Conservation (phyloP, 1,140 invertebrate species). For the Pygmarrhopalites habei region DNA sequence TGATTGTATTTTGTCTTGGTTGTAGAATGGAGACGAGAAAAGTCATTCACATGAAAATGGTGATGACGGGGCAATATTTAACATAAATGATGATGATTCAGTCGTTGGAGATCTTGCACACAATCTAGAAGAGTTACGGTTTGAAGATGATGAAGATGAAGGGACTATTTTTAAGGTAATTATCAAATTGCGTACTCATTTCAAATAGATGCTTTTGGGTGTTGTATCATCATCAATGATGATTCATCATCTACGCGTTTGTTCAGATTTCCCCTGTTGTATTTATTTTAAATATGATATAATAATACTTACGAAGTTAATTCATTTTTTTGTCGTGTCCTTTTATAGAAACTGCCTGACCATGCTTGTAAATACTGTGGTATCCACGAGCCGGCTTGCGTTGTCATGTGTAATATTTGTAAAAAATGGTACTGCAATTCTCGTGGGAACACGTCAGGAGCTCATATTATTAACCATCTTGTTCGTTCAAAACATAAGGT, state of each 20-base stretch:
- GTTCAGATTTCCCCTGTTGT: too few species aligned
- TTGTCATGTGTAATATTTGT: constrained; percentile 96
- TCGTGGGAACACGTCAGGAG: constrained; percentile 92
- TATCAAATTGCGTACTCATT: too few species aligned
- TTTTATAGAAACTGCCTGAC: constrained; percentile 69
- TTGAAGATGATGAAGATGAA: constrained; percentile 85
- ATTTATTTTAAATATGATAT: too few species aligned
- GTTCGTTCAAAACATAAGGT: constrained; percentile 93
- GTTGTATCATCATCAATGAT: too few species aligned
- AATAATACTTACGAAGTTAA: too few species aligned
- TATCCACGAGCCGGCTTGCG: constrained; percentile 94
- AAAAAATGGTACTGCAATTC: constrained; percentile 99
- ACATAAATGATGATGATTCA: constrained; percentile 24
- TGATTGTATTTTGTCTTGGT: neutral
- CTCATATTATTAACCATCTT: constrained; percentile 97
- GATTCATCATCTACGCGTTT: too few species aligned
- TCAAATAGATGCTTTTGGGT: too few species aligned
- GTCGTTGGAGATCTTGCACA: constrained; percentile 59
- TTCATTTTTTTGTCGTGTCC: too few species aligned
- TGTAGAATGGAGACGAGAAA: constrained; percentile 16
- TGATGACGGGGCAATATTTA: constrained; percentile 2
- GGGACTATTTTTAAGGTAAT: constrained; percentile 72
- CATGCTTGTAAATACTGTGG: constrained; percentile 98
- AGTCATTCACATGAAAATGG: constrained; percentile 8
- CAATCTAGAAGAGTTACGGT: constrained; percentile 71